Base-by-base conservation (phyloP, 2,113 vertebrate genomes). In the Macroglossus sobrinus region DNA sequence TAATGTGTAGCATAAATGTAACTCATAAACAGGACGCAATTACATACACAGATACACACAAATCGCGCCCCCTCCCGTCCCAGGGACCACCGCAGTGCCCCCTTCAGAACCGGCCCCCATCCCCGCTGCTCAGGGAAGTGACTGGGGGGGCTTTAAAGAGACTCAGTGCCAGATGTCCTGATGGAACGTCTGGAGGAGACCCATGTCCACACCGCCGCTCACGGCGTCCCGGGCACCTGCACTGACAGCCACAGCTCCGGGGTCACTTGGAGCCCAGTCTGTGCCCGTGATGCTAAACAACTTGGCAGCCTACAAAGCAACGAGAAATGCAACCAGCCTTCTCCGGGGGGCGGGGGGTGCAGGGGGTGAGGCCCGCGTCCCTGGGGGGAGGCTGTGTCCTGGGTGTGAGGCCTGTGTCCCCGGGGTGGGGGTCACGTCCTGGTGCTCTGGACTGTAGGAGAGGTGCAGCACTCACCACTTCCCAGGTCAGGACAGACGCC, bases 161-260 rank as follows among this genome's bases (percentile, higher is more conserved):
- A 33, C 24, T 0, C 13, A 28, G 68, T 0, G 5, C 21, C 53
- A 35, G 68, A 28, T 35, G 11, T 12, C 26, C 81, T 24, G 63
- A 40, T 12, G 12, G 7, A 47, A 6, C 9, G 47, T 69, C 50
- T 1, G 35, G 61, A 5, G 0, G 26, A 18, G 43, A 24, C 53
- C 57, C 33, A 0, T 3, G 4, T 13, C 5, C 0, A 55, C 7
- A 0, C 0, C 16, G n/a, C 1, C n/a, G 50, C 66, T 21, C 13
- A 45, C 79, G 6, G 26, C 6, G 7, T 30, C 18, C 35, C 43
- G 5, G 53, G 35, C n/a, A 30, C 26, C n/a, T 2, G 4, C 15
- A 24, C 24, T 10, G 43, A 61, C 33, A 43, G 26, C 12, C 24
- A 18, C 5, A 7, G 61, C 30, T 19, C 28, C 53, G 3, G 75